Base-by-base conservation (phyloP, 2,797 vertebrate species). In the Halcyon leucocephala region DNA sequence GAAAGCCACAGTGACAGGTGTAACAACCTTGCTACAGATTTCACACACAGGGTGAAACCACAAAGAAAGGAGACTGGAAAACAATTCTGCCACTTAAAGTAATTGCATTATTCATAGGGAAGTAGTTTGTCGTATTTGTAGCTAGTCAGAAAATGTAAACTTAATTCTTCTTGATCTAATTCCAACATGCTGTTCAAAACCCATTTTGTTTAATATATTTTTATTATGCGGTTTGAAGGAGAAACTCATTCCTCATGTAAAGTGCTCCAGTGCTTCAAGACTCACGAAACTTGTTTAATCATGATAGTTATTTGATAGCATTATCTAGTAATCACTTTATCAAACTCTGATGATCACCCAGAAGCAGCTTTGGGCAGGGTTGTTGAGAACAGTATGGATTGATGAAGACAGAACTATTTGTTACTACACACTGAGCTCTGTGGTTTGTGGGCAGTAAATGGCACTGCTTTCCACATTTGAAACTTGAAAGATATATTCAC, bases 311-410 rank as follows among this genome's bases (percentile, higher is more conserved):
- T 96, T 98, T 97, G 96, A 97, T 97, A 95, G 71, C 60, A 89
- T 97, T 97, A 95, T 93, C 91, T 97, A 95, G 79, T 98, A 97
- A 98, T 97, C 97, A 94, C 87, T 98, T 96, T 97, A 96, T 97
- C 96, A 97, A 97, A 97, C 95, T 90, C 78, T 91, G 65, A 76
- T 96, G 93, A 97, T 97, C 96, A 97, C 86, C 89, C 95, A 88
- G 79, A 89, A 97, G 81, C 90, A 92, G 71, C 48, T 95, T 97
- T 97, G 94, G 96, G 80, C 67, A 95, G 90, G 91, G 81, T 88
- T 78, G 62, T 95, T 94, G 93, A 95, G 89, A 92, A 85, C 25
- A 33, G 18, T 91, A 77, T 58, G 81, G 78, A 91, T 61, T 92
- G 86, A 95, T 95, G 92, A 94, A 97, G 95, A 96, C 72, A 84